Percentiles rank a stretch among this genome's conserved stretches.
These are phyloP conservation scores for Achlya flavicornis DNA, from an alignment of 2,888 invertebrate species.

Conservation along the genomic window DNA sequence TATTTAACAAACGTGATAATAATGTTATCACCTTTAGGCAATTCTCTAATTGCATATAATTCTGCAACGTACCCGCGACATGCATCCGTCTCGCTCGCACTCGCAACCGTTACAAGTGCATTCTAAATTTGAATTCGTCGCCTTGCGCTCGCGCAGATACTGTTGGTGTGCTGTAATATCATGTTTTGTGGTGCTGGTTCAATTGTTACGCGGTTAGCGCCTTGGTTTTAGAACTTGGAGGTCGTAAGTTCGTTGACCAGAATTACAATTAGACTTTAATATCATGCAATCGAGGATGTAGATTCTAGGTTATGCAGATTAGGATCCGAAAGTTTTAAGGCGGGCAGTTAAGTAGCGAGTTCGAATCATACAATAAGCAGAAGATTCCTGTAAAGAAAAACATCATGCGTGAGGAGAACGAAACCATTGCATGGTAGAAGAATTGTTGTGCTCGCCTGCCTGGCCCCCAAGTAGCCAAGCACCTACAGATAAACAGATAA, in stretches of 20 bases:
- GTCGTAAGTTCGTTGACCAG: not conserved
- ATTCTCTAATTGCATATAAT: not conserved
- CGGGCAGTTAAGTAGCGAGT: too few species aligned
- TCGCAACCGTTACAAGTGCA: constrained; percentile 5
- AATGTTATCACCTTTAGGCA: not conserved
- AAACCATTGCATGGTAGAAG: too few species aligned
- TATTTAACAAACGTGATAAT: not conserved
- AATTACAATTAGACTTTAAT: not conserved
- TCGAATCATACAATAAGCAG: too few species aligned
- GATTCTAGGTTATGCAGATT: too few species aligned
- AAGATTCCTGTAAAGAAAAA: too few species aligned
- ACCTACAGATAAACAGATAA: too few species aligned
- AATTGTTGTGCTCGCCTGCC: too few species aligned
- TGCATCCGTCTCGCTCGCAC: not conserved
- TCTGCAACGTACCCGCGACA: not conserved
- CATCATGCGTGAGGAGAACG: too few species aligned
- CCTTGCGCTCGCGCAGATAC: constrained; percentile 1
- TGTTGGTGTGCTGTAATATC: not conserved
- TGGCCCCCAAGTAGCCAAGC: too few species aligned
- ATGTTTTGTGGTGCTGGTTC: not conserved
- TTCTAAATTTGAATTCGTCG: constrained; percentile 5
- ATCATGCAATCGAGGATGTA: not conserved
- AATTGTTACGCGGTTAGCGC: not conserved
- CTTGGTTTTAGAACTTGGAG: not conserved
- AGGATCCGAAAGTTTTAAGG: too few species aligned